Base-by-base conservation (phyloP, 2,797 vertebrate species). In the Fratercula arctica region DNA sequence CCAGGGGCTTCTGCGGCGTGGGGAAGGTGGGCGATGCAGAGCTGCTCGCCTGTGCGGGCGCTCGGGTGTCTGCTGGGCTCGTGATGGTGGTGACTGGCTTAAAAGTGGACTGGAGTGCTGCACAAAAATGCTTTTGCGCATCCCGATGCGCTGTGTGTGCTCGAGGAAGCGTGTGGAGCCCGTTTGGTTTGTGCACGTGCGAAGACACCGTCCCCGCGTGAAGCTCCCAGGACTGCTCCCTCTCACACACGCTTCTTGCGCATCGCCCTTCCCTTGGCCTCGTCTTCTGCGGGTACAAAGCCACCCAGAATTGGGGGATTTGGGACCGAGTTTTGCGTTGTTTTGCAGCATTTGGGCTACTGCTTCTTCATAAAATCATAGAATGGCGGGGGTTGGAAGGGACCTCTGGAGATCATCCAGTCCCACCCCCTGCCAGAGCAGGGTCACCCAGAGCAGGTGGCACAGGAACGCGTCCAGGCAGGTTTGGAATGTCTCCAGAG, bases 61-160 rank as follows among this genome's bases (percentile, higher is more conserved):
- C 41, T 61, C 0, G 0, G 14, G 61, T 41, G 25, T 35, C 39
- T 1, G 21, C 50, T 35, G 56, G 48, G 43, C 68, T 57, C 1
- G 11, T 17, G 61, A 12, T 0, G 1, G 37, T 0, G 1, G 26
- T 3, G 3, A 24, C 35, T 84, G 0, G 1, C 8, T 63, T 69
- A 6, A 18, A 69, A 69, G 50, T 1, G 28, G 68, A 10, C 2
- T 3, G 41, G 53, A 39, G 33, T 0, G 5, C 6, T 43, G 79
- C 23, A 11, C 13, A 74, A 14, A 78, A 57, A 35, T 13, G 23
- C 19, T 57, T 46, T 16, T 60, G 67, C 13, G n/a, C 45, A 29
- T 33, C 61, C 48, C 4, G 1, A 15, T 6, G 37, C 6, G 72
- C 57, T 24, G 66, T 4, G 24, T 3, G 14, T 18, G 56, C 41